Evolutionary conservation across 2,888 invertebrate genomes (phyloP), one percentile per base, ranked within the genome.

Genomic region (Phalera bucephala): DNA sequence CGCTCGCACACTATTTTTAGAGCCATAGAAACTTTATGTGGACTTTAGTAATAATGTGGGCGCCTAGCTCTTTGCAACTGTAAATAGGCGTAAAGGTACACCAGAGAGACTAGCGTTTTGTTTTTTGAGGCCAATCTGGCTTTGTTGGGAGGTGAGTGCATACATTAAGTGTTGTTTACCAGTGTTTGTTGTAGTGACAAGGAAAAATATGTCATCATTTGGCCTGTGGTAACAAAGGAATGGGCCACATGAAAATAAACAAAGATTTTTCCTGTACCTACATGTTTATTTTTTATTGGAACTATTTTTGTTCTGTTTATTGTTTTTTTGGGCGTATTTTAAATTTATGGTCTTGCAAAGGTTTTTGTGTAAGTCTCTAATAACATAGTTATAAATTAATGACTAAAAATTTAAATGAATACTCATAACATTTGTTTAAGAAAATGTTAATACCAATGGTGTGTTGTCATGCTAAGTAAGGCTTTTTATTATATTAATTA

Each of bases 1-100:
- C 55, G 48, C 54, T 59, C 52, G 38, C 48, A 37, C 49, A 52
- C 65, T 80, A 77, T 77, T 75, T 75, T 63, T 75, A 80, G 74
- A 58, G 46, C 36, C 45, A 52, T 51, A 53, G 53, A 57, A 63
- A 56, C 62, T 43, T 46, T 32, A 55, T 54, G 53, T 64, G 63
- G 60, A 66, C 68, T 65, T 69, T 64, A 66, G 56, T 60, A 56
- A 55, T 40, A 43, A 53, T 51, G 61, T 63, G 52, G 54, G 61
- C 45, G 56, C 47, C 40, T 36, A 47, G n/a, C 45, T 42, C 30
- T 52, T 46, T 43, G 45, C 37, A 44, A 45, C 49, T 46, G 14
- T 48, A 23, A 47, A n/a, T n/a, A n/a, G n/a, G n/a, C n/a, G n/a
- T n/a, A n/a, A n/a, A n/a, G 36, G 36, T 46, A 44, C 23, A 40